Percentiles rank a stretch among this genome's conserved stretches.
Evolutionary conservation across 2,113 vertebrate species (phyloP).

Genomic region (Canis aureus): DNA sequence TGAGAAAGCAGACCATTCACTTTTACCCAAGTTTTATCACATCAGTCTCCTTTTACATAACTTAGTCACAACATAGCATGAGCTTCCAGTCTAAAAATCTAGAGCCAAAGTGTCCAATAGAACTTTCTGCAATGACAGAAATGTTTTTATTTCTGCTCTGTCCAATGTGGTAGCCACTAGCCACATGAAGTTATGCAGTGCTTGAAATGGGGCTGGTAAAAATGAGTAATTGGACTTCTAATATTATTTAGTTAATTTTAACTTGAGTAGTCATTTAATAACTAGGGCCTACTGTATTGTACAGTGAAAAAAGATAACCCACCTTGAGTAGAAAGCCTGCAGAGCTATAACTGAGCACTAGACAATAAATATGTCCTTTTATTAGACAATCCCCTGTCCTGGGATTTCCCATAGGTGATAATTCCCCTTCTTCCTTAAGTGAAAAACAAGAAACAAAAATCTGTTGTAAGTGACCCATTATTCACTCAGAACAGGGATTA

Average conservation of each 20-base stretch:
- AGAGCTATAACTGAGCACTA: background rate
- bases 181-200: background rate
- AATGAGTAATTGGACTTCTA: background rate
- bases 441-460: background rate
- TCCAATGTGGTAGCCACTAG: background rate
- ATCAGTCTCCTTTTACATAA: background rate
- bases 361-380: background rate
- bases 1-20: background rate
- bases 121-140: background rate
- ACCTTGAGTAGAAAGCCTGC: background rate
- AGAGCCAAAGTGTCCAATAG: background rate
- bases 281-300: background rate
- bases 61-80: background rate
- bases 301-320: background rate
- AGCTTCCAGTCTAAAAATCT: background rate
- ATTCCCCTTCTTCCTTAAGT: background rate
- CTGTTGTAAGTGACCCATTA: background rate
- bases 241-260: constrained; percentile 36
- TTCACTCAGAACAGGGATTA: background rate
- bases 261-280: background rate
- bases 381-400: background rate
- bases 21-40: background rate
- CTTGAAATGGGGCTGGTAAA: background rate
- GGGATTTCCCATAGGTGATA: background rate
- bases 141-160: background rate